phyloP scores from a whole-genome alignment of 2,113 vertebrate species.

The Furnarius figulus region DNA sequence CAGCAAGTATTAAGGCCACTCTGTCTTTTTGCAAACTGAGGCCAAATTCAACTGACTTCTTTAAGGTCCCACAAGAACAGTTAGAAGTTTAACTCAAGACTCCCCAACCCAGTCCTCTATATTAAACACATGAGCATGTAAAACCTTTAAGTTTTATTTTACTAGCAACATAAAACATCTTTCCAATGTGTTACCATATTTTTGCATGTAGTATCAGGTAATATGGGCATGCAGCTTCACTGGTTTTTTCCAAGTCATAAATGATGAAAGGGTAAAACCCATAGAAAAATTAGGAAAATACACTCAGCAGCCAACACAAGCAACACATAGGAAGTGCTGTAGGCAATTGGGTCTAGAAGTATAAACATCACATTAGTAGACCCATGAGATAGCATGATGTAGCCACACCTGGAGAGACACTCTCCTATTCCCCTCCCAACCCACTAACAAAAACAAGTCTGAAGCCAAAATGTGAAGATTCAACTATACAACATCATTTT shows the following conservation, averaged over 20 bases:
- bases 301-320: slow-evolving; percentile 82
- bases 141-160: neutral
- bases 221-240: slow-evolving; percentile 13
- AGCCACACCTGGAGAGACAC: slow-evolving; percentile 79
- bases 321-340: slow-evolving; percentile 85
- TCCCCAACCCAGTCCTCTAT: neutral
- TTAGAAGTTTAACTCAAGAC: neutral
- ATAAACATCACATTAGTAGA: slow-evolving; percentile 79
- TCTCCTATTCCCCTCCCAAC: slow-evolving; percentile 64
- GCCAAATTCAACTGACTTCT: neutral
- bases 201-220: slow-evolving; percentile 57
- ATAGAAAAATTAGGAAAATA: slow-evolving; percentile 84
- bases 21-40: neutral
- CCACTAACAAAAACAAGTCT: slow-evolving; percentile 65
- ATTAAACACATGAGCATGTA: neutral
- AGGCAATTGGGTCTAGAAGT: slow-evolving; percentile 79
- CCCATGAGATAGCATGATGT: slow-evolving; percentile 72
- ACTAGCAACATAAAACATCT: slow-evolving; percentile 12
- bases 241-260: slow-evolving; percentile 75
- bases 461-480: slow-evolving; percentile 64
- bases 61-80: neutral
- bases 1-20: neutral
- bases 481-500: slow-evolving; percentile 51
- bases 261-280: slow-evolving; percentile 83
- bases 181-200: slow-evolving; percentile 39